Evolutionary conservation across 2,113 vertebrate genomes (phyloP).

Genomic region (Gymnorhina tibicen): DNA sequence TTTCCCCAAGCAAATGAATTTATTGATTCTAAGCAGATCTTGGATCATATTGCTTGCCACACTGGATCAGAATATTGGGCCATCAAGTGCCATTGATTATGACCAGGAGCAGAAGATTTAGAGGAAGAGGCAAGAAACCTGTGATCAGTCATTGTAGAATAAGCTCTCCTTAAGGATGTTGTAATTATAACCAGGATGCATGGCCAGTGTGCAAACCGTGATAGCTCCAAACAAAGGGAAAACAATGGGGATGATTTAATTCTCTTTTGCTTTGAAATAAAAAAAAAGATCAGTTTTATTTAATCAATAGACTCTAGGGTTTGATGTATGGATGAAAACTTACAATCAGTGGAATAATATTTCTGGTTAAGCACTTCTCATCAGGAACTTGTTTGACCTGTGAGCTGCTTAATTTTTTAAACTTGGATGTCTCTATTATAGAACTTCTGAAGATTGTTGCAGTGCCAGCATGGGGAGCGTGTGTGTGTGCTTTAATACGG

Average conservation of each 20-base stretch:
- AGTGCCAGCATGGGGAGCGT: background rate
- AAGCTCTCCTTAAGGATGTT: background rate
- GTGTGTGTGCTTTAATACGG: background rate
- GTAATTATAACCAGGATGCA: background rate
- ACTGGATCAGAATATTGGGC: constrained; percentile 4
- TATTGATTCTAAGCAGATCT: background rate
- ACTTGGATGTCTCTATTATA: constrained; percentile 36
- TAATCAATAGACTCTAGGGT: constrained; percentile 21
- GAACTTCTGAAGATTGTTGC: constrained; percentile 33
- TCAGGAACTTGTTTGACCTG: constrained; percentile 49
- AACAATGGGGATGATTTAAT: constrained; percentile 17
- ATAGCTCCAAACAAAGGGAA: constrained; percentile 1
- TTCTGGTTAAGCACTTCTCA: constrained; percentile 44
- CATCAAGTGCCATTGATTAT: background rate
- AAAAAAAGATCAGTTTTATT: constrained; percentile 11
- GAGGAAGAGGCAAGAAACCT: background rate
- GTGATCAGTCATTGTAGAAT: background rate
- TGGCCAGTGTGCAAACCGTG: background rate
- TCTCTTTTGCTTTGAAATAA: constrained; percentile 30
- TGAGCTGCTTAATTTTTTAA: constrained; percentile 45
- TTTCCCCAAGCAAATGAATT: background rate
- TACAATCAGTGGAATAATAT: background rate
- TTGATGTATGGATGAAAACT: constrained; percentile 38
- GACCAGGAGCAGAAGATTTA: constrained; percentile 21
- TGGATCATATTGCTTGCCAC: background rate